Base-by-base conservation (phyloP, 1,140 invertebrate genomes). In the Anoplolepis gracilipes region DNA sequence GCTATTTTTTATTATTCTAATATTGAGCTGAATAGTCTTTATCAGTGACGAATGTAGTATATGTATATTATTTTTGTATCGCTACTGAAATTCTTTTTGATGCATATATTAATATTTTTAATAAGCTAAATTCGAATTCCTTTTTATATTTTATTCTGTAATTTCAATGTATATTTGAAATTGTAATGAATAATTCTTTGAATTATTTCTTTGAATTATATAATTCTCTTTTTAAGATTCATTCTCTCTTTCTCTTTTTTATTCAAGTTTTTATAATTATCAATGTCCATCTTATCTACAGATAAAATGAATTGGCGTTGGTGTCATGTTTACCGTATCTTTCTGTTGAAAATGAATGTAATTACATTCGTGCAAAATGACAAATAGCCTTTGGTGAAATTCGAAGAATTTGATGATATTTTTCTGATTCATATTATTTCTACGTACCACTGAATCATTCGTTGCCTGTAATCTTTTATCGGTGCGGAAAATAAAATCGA, bases 341-440 rank as follows among this genome's bases (percentile, higher is more conserved):
- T 55, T 69, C 2, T 22, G 10, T 2, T 39, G 16, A 69, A 69
- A 36, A 55, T 53, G 10, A 13, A 53, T 1, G 16, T 19, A 61
- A 42, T 0, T 1, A 49, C 46, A 1, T 70, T 30, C 28, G 22
- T 61, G 7, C 4, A 25, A n/a, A 33, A 33, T 64, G 36, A 42
- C 36, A 25, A 22, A 49, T 5, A 5, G 6, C n/a, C 13, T 33
- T n/a, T 79, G n/a, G 25, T 28, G 1, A 79, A 79, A 13, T 28
- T 79, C 22, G 10, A 36, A n/a, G 22, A 55, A 36, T n/a, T 28
- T 33, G 28, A 69, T 6, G 8, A 2, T 69, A 57, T 55, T 69
- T 49, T 67, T 79, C 62, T 79, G 76, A 79, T 30, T 69, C 62
- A 79, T 16, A 33, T n/a, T n/a, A n/a, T 5, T 69, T 46, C 57